These are phyloP conservation scores for Lepilemur ruficaudatus DNA, from an alignment of 2,797 vertebrate genomes.

Conservation along the genomic window DNA sequence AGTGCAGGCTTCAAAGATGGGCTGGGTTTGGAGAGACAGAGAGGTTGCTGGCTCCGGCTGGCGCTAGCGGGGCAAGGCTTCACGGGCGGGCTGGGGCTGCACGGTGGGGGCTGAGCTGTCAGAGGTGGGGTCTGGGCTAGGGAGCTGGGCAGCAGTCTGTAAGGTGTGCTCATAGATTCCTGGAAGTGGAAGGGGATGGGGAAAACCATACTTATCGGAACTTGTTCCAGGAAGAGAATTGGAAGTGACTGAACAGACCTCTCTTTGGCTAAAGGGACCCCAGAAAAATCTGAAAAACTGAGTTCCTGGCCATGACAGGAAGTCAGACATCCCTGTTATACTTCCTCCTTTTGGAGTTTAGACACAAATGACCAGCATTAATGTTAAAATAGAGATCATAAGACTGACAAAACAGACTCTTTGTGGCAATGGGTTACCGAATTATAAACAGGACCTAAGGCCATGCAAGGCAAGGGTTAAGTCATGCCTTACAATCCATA, in stretches of 20 bases:
- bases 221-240: neutral
- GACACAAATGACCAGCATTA: neutral
- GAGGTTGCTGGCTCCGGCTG: neutral
- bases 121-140: neutral
- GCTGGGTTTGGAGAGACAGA: neutral
- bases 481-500: neutral
- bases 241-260: neutral
- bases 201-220: neutral
- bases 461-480: too few species aligned
- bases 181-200: neutral
- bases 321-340: neutral
- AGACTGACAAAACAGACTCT: neutral
- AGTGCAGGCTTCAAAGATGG: neutral
- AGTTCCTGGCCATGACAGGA: neutral
- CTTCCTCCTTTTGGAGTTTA: neutral
- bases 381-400: neutral
- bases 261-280: neutral
- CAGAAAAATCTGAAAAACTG: neutral
- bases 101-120: neutral
- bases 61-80: neutral
- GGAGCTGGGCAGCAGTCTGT: neutral
- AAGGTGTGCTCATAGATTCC: neutral
- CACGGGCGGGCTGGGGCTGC: neutral
- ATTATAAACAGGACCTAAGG: neutral
- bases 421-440: neutral